Evolutionary conservation across 2,888 invertebrate species (phyloP).

Genomic region (Pegoplata infirma): DNA sequence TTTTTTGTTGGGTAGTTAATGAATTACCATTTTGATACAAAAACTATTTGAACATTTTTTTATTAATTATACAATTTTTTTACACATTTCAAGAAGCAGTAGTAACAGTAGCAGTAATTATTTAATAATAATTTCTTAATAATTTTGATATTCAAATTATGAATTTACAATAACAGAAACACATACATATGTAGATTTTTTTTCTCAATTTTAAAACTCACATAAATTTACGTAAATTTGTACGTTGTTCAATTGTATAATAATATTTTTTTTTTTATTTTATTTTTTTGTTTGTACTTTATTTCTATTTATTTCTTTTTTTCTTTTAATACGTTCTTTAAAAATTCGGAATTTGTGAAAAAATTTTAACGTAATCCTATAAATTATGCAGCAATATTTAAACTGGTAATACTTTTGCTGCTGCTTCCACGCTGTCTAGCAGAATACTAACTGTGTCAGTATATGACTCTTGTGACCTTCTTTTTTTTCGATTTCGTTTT

Average conservation of each 20-base stretch:
- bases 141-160: too few species aligned
- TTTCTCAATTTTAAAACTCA: slow-evolving; percentile 33
- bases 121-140: too few species aligned
- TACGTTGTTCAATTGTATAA: too few species aligned
- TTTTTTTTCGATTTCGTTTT: slow-evolving; percentile 31
- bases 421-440: slow-evolving; percentile 60
- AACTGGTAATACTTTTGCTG: slow-evolving; percentile 54
- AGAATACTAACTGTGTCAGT: slow-evolving; percentile 62
- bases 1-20: too few species aligned
- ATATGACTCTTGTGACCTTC: slow-evolving; percentile 62
- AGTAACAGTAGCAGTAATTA: too few species aligned
- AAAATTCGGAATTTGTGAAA: background rate
- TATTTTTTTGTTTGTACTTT: slow-evolving; percentile 1
- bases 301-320: slow-evolving; percentile 14
- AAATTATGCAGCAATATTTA: slow-evolving; percentile 53
- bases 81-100: too few species aligned
- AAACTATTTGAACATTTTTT: too few species aligned
- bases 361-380: slow-evolving; percentile 30
- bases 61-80: too few species aligned
- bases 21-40: too few species aligned
- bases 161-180: too few species aligned
- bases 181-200: too few species aligned
- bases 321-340: background rate
- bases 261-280: background rate
- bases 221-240: slow-evolving; percentile 38